Conservation (phyloP, 2,888 invertebrate genomes). For the Hydriomena furcata region DNA sequence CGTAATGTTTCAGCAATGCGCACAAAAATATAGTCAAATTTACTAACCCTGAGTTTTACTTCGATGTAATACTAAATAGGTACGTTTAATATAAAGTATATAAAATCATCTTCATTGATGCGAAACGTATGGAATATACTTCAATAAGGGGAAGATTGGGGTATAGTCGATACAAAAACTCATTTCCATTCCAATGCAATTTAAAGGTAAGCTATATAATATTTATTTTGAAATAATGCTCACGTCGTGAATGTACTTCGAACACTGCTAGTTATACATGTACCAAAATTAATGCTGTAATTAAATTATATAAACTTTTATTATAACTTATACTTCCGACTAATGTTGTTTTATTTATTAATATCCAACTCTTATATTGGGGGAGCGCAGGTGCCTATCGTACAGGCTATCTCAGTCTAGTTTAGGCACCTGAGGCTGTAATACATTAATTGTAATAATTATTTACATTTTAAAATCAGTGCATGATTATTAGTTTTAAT, state of each 20-base stretch:
- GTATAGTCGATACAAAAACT: constrained; percentile 55
- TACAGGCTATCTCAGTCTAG: too few species aligned
- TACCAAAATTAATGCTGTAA: constrained; percentile 77
- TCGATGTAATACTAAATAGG: constrained; percentile 14
- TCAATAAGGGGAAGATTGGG: constrained; percentile 81
- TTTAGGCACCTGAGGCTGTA: too few species aligned
- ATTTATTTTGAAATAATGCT: constrained; percentile 67
- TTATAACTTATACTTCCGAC: constrained; percentile 83
- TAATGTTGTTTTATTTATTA: constrained; percentile 60
- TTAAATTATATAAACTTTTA: constrained; percentile 80
- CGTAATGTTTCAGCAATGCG: constrained; percentile 58
- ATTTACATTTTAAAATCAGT: too few species aligned
- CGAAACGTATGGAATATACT: constrained; percentile 59
- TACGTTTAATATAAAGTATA: constrained; percentile 33
- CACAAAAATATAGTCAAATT: constrained; percentile 60
- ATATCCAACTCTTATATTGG: too few species aligned
- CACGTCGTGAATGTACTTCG: constrained; percentile 75
- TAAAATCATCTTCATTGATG: constrained; percentile 42
- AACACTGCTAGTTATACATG: constrained; percentile 79
- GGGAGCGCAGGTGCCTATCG: too few species aligned
- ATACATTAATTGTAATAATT: too few species aligned
- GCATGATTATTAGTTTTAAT: too few species aligned
- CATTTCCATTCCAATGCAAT: constrained; percentile 51
- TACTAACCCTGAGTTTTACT: constrained; percentile 38
- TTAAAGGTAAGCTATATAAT: constrained; percentile 53